phyloP scores from a whole-genome alignment of 2,888 invertebrate species.

The Caenorhabditis auriculariae region DNA sequence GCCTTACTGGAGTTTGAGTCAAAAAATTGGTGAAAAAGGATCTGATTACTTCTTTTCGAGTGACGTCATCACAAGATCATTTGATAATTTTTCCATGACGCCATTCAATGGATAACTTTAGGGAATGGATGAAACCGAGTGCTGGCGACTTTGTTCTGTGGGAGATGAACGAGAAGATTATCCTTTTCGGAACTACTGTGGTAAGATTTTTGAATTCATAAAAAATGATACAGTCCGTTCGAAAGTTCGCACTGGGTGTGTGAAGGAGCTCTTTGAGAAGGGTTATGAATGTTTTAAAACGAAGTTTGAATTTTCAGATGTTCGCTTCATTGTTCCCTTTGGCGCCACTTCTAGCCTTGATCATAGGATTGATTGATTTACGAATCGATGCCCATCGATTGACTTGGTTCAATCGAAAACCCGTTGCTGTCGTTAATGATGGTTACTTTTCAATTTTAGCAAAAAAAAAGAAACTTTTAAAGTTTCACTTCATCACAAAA shows the following conservation, averaged over 20 bases:
- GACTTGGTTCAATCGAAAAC: slow-evolving; percentile 64
- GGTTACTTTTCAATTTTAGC: slow-evolving; percentile 22
- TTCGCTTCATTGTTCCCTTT: slow-evolving; percentile 68
- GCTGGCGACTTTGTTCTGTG: slow-evolving; percentile 66
- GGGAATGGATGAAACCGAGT: slow-evolving; percentile 65
- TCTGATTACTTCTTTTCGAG: no score
- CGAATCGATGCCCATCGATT: slow-evolving; percentile 44
- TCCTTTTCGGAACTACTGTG: slow-evolving; percentile 66
- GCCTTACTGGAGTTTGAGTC: no score
- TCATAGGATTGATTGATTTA: slow-evolving; percentile 65
- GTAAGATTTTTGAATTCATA: slow-evolving; percentile 1
- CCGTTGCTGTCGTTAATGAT: slow-evolving; percentile 52
- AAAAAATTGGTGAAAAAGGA: no score
- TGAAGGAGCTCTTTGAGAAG: neutral
- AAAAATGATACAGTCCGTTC: neutral
- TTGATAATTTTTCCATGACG: no score
- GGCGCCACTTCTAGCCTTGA: slow-evolving; percentile 66
- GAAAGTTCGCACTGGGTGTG: neutral
- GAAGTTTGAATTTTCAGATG: slow-evolving; percentile 59
- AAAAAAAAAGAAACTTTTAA: neutral
- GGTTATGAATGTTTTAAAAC: neutral
- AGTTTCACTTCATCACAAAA: neutral
- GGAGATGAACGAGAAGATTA: slow-evolving; percentile 68
- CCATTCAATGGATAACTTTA: neutral
- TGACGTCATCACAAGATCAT: no score